Evolutionary conservation across 2,888 invertebrate species (phyloP).

Genomic region (Tuta absoluta): DNA sequence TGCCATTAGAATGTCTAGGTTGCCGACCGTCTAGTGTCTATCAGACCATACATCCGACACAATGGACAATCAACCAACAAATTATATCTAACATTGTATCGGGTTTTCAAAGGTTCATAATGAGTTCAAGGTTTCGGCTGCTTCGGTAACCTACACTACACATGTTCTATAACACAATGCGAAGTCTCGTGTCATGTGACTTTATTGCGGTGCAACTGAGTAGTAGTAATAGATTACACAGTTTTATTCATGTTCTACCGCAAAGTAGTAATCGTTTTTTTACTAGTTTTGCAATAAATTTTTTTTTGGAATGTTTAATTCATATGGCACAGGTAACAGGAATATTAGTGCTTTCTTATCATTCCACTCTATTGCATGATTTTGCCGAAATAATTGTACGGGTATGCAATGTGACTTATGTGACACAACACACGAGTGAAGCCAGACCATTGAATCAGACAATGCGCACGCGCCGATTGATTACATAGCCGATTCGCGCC

Average conservation of each 20-base stretch:
- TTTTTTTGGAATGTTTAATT: too few relatives aligned
- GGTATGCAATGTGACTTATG: slow-evolving; percentile 30
- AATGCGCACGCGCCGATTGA: slow-evolving; percentile 61
- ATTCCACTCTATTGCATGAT: not conserved
- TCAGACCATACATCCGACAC: slow-evolving; percentile 46
- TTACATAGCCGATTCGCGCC: slow-evolving; percentile 49
- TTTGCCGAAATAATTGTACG: not conserved
- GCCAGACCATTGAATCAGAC: slow-evolving; percentile 42
- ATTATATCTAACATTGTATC: slow-evolving; percentile 55
- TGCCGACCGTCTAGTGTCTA: slow-evolving; percentile 41
- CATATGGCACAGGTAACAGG: too few relatives aligned
- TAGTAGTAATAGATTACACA: not conserved
- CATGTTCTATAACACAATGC: slow-evolving; percentile 1
- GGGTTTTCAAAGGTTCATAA: slow-evolving; percentile 57
- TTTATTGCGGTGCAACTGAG: slow-evolving; percentile 11
- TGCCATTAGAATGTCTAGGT: slow-evolving; percentile 37
- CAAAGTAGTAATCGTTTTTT: not conserved
- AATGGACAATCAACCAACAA: slow-evolving; percentile 53
- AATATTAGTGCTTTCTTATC: not conserved
- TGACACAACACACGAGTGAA: slow-evolving; percentile 40
- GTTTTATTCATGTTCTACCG: not conserved
- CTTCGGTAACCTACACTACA: slow-evolving; percentile 30
- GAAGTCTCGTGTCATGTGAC: slow-evolving; percentile 12
- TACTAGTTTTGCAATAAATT: too few relatives aligned
- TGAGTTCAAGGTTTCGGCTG: slow-evolving; percentile 60